phyloP scores from a whole-genome alignment of 1,140 invertebrate genomes.

The Drosophila tani region DNA sequence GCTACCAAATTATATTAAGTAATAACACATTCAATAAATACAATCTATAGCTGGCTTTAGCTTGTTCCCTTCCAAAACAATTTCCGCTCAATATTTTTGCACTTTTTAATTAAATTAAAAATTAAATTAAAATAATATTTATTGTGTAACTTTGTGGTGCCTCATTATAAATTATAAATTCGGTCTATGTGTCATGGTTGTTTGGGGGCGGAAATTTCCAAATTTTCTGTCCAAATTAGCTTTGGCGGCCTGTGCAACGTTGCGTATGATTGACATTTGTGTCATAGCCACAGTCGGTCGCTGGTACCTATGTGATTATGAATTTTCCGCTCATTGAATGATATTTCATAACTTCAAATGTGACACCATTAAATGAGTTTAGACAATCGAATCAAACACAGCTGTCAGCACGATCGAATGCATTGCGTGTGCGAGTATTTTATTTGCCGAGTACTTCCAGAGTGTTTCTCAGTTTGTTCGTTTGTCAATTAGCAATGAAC shows the following conservation, averaged over 20 bases:
- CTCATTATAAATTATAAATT: slow-evolving; percentile 10
- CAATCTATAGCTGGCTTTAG: too few relatives aligned
- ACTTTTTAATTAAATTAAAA: background rate
- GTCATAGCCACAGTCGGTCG: slow-evolving; percentile 47
- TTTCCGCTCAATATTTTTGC: slow-evolving; percentile 9
- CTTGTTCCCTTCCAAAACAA: slow-evolving; percentile 11
- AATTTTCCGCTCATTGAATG: slow-evolving; percentile 58
- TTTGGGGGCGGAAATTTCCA: slow-evolving; percentile 32
- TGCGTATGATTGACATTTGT: slow-evolving; percentile 78
- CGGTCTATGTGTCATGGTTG: slow-evolving; percentile 44
- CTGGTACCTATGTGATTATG: slow-evolving; percentile 31
- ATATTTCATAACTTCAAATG: slow-evolving; percentile 68
- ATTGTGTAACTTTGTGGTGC: background rate
- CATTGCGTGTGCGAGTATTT: slow-evolving; percentile 28
- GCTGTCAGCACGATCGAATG: slow-evolving; percentile 45
- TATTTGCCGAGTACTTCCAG: slow-evolving; percentile 8
- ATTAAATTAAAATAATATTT: background rate
- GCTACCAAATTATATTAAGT: slow-evolving; percentile 11
- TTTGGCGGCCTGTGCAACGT: slow-evolving; percentile 65
- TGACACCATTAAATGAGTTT: slow-evolving; percentile 65
- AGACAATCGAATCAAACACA: slow-evolving; percentile 59
- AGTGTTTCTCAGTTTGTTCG: slow-evolving; percentile 31
- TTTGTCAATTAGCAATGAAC: slow-evolving; percentile 63
- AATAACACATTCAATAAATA: background rate
- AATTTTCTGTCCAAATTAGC: slow-evolving; percentile 28